Evolutionary conservation across 2,797 vertebrate genomes (phyloP), one percentile per base, ranked within the genome.

Genomic region (Falco peregrinus): DNA sequence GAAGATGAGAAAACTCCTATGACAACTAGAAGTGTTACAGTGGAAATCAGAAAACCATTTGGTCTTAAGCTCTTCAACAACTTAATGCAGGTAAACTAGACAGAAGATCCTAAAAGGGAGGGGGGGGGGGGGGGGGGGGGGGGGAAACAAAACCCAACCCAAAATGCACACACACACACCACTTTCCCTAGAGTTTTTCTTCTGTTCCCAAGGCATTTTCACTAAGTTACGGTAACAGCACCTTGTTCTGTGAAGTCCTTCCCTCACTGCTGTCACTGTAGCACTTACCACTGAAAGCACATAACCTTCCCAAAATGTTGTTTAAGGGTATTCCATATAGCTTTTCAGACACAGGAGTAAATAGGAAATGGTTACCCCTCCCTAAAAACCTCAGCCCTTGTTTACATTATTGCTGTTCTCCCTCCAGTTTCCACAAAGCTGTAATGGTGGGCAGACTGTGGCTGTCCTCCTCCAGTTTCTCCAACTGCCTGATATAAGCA

Each of bases 181-280:
- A 37, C 33, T 51, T 45, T 10, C 3, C 13, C 35, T 5, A 24
- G 60, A 33, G 33, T 35, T 45, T 51, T 75, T 60, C 11, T 29
- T 43, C 35, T 18, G 22, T 54, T 61, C 47, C 48, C 26, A 18
- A 67, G 29, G 21, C 39, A 16, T 54, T 59, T 50, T 81, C 33
- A 43, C n/a, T 2, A 45, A 43, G 37, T 17, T 41, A 37, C 1
- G 1, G 26, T 22, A 43, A 43, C 22, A 16, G 5, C 5, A 1
- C 29, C 39, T 24, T 24, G 29, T 21, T 47, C 24, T 33, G 26
- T 60, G 24, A 43, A 63, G 19, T 33, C 41, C 48, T 69, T 51
- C 37, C 33, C 37, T 57, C 43, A 12, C 16, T 0, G 0, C 59
- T n/a, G 13, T 26, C 59, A 6, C 73, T 16, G 28, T 3, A 15